Evolutionary conservation across 2,113 vertebrate species (phyloP).

Genomic region (Triplophysa dalaica): DNA sequence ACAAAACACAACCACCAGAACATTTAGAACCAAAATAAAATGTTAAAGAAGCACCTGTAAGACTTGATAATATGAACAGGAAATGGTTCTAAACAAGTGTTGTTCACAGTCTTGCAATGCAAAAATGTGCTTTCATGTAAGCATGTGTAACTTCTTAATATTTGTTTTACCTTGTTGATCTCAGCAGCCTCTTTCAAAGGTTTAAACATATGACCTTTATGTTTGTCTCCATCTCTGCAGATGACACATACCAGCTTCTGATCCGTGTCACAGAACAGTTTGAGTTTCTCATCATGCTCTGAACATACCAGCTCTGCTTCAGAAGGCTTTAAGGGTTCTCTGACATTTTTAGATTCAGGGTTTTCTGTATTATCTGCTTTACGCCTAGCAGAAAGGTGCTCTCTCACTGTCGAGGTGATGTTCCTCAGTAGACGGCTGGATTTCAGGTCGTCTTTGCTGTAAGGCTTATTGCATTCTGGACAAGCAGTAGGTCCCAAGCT

Average conservation of each 20-base stretch:
- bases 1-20: too few species aligned
- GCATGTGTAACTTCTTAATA: background rate
- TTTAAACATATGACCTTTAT: constrained; percentile 63
- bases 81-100: too few species aligned
- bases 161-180: constrained; percentile 13
- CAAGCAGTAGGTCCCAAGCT: constrained; percentile 32
- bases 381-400: background rate
- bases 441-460: constrained; percentile 8
- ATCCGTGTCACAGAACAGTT: constrained; percentile 65
- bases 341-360: background rate
- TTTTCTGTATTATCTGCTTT: background rate
- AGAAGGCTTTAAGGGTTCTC: background rate
- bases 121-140: background rate
- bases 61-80: too few species aligned
- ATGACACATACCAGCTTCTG: constrained; percentile 61
- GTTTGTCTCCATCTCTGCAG: constrained; percentile 60
- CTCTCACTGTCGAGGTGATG: constrained; percentile 23
- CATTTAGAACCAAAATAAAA: too few species aligned
- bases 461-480: constrained; percentile 54
- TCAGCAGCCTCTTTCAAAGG: constrained; percentile 58
- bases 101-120: too few species aligned
- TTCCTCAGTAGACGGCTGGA: constrained; percentile 54
- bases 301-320: constrained; percentile 52
- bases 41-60: too few species aligned
- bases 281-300: constrained; percentile 65